Evolutionary conservation across 2,113 vertebrate genomes (phyloP), one percentile per base, ranked within the genome.

Genomic region (Chaenocephalus aceratus): DNA sequence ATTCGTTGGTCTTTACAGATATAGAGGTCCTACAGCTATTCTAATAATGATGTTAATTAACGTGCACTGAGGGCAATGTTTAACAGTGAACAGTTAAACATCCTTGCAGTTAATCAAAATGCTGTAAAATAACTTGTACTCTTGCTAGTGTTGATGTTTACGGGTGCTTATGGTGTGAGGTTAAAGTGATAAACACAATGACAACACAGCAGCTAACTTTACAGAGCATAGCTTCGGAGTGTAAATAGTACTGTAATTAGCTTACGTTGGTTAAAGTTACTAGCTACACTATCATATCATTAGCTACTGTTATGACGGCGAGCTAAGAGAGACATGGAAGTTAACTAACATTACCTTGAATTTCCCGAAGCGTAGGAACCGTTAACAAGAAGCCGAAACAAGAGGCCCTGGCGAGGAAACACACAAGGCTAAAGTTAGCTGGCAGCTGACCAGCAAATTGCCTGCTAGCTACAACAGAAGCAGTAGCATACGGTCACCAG

Each of bases 341-440:
- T 41, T 14, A 15, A 16, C 21, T 21, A 10, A 64, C 0, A 21
- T 84, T 88, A 89, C 90, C 86, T 90, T 76, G 18, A 75, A 21
- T 61, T 62, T 54, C 23, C 64, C 7, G 15, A 57, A 59, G 73
- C 13, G 79, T 9, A 6, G 48, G 34, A 21, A 30, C 6, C 36
- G 36, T 41, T 41, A 41, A n/a, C 10, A 23, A 36, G 54, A 61
- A 45, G 16, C 41, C 72, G 44, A 57, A 23, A 46, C 56, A 41
- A 59, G 26, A 52, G 76, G 60, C 59, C 58, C 56, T 16, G 51
- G 21, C 41, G 59, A 67, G 2, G 5, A 16, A 60, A 15, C 69
- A 7, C 52, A 58, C 13, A 10, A 72, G 56, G 87, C 84, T 86
- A 88, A 89, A 87, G 76, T 72, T 91, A 89, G 75, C 86, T 86